A percentile compares a stretch with the other conserved stretches of the same genome.
These are phyloP conservation scores for Osmerus mordax DNA, from an alignment of 2,113 vertebrate genomes.

Conservation along the genomic window DNA sequence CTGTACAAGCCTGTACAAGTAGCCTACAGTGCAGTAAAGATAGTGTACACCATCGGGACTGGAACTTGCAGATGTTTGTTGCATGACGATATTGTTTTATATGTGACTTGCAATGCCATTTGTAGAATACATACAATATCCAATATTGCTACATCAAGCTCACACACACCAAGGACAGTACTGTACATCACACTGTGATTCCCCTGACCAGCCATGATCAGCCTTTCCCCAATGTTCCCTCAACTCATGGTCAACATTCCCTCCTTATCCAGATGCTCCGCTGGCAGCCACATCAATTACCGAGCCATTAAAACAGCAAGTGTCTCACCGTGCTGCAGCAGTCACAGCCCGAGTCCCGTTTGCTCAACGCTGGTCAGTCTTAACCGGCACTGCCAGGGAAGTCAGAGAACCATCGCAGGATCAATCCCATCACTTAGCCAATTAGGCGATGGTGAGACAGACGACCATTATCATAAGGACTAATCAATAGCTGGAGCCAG, in stretches of 20 bases:
- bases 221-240: slow-evolving; percentile 60
- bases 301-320: slow-evolving; percentile 57
- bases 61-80: background rate
- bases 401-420: slow-evolving; percentile 68
- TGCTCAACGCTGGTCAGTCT: slow-evolving; percentile 38
- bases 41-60: no score
- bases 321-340: slow-evolving; percentile 47
- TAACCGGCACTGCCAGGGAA: slow-evolving; percentile 58
- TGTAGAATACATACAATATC: no score
- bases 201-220: slow-evolving; percentile 61
- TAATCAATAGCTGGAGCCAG: slow-evolving; percentile 73
- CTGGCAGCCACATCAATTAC: slow-evolving; percentile 62
- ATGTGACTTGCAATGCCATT: no score
- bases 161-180: no score
- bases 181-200: slow-evolving; percentile 39
- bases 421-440: slow-evolving; percentile 78
- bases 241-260: slow-evolving; percentile 56
- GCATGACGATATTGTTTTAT: no score
- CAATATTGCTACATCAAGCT: no score
- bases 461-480: slow-evolving; percentile 71
- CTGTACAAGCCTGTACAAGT: background rate
- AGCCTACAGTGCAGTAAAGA: no score
- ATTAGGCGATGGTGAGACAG: slow-evolving; percentile 75
- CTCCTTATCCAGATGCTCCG: slow-evolving; percentile 18
- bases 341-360: slow-evolving; percentile 47